Conservation (phyloP, 2,888 invertebrate species). For the Dermolepida albohirtum region DNA sequence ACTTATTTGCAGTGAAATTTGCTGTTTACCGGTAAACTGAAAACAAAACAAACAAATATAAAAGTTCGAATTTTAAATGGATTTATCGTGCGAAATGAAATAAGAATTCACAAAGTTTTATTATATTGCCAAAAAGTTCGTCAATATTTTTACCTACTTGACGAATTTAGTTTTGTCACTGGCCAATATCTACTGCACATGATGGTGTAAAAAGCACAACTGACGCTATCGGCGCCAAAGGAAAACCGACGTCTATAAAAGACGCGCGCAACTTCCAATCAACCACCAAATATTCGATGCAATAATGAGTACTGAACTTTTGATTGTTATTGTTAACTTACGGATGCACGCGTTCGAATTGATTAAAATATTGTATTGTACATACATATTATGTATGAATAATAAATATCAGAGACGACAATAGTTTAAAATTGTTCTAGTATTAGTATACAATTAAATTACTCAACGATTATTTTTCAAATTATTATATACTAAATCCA, state of each 20-base stretch:
- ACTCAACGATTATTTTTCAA: too few relatives aligned
- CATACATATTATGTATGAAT: too few relatives aligned
- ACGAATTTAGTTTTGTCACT: slow-evolving; percentile 34
- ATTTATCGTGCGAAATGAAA: too few relatives aligned
- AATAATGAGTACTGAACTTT: slow-evolving; percentile 33
- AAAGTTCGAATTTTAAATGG: not conserved
- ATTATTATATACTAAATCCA: too few relatives aligned
- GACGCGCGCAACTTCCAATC: slow-evolving; percentile 41
- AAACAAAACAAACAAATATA: not conserved
- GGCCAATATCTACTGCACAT: slow-evolving; percentile 46
- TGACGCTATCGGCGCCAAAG: slow-evolving; percentile 47
- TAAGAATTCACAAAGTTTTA: too few relatives aligned
- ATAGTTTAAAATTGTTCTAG: too few relatives aligned
- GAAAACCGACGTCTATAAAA: slow-evolving; percentile 39
- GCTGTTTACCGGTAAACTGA: not conserved
- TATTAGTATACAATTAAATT: too few relatives aligned
- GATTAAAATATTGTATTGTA: too few relatives aligned
- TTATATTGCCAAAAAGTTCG: not conserved
- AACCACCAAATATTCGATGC: slow-evolving; percentile 41
- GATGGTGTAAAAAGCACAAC: slow-evolving; percentile 48
- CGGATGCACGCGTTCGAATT: too few relatives aligned
- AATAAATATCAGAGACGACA: too few relatives aligned
- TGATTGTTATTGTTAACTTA: not conserved
- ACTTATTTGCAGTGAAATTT: too few relatives aligned
- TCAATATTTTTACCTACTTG: slow-evolving; percentile 29